These are phyloP conservation scores for Noctua pronuba DNA, from an alignment of 2,888 invertebrate species.

Conservation along the genomic window DNA sequence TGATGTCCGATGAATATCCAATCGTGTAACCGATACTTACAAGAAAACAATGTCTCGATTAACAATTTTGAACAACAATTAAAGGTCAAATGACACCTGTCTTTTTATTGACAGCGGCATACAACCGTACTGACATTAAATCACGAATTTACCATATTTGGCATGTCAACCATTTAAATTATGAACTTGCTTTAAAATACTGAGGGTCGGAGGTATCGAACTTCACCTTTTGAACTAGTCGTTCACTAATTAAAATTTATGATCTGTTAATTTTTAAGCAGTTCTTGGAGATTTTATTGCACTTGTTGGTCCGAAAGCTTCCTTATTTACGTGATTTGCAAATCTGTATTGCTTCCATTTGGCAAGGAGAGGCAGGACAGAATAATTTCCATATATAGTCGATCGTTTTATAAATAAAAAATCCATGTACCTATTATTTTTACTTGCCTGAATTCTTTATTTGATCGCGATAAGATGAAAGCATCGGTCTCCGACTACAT, in stretches of 20 bases:
- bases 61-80: conserved; percentile 47
- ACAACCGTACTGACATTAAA: conserved; percentile 63
- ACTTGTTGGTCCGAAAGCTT: neutral
- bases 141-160: conserved; percentile 63
- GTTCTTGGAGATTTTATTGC: conserved; percentile 13
- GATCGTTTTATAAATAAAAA: neutral
- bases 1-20: conserved; percentile 26
- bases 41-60: conserved; percentile 41
- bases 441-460: neutral
- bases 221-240: conserved; percentile 64
- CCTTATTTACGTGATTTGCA: conserved; percentile 28
- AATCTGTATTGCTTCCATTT: conserved; percentile 11
- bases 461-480: neutral
- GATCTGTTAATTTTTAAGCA: conserved; percentile 36
- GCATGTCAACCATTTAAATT: conserved; percentile 31
- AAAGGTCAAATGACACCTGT: conserved; percentile 62
- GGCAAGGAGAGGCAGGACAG: neutral
- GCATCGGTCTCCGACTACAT: neutral
- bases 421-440: neutral
- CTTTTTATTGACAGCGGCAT: conserved; percentile 60
- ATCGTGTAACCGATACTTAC: conserved; percentile 36
- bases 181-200: conserved; percentile 27
- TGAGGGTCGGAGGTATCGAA: conserved; percentile 49
- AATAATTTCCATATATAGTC: neutral
- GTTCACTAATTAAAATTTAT: conserved; percentile 53